Evolutionary conservation across 2,888 invertebrate genomes (phyloP).

Genomic region (Aphrophora alni): DNA sequence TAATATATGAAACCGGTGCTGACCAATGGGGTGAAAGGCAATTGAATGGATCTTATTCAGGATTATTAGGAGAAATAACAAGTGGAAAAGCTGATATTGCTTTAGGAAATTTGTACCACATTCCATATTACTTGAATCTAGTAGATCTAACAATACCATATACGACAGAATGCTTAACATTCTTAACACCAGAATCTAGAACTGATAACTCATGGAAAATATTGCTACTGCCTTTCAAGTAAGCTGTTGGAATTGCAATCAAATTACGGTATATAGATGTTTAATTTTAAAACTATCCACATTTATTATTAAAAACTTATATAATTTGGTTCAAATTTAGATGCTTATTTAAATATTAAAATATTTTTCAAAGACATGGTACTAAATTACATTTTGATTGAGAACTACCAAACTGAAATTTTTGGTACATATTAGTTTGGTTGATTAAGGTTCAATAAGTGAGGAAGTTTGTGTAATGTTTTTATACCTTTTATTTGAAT

Average conservation of each 20-base stretch:
- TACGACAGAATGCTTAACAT: conserved; percentile 83
- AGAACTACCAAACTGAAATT: too few relatives aligned
- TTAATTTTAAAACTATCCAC: too few relatives aligned
- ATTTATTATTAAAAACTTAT: too few relatives aligned
- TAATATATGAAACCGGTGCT: conserved; percentile 69
- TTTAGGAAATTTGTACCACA: conserved; percentile 79
- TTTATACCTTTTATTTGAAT: too few relatives aligned
- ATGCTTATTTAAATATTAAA: too few relatives aligned
- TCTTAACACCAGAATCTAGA: conserved; percentile 80
- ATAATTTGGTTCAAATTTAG: too few relatives aligned
- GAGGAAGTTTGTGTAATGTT: too few relatives aligned
- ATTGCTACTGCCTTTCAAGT: conserved; percentile 80
- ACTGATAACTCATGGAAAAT: conserved; percentile 86
- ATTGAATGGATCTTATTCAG: conserved; percentile 71
- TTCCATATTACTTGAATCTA: conserved; percentile 68
- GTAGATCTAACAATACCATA: conserved; percentile 80
- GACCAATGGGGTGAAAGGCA: conserved; percentile 72
- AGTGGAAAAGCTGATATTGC: conserved; percentile 72
- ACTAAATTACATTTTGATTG: too few relatives aligned
- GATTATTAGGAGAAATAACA: conserved; percentile 72
- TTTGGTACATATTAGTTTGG: too few relatives aligned
- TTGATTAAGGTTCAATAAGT: too few relatives aligned
- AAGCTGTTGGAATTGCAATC: conserved; percentile 53
- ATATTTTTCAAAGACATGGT: too few relatives aligned
- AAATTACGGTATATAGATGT: too few relatives aligned